Percentiles rank a stretch among this genome's conserved stretches.
These are phyloP conservation scores for Urocitellus parryii DNA, from an alignment of 2,113 vertebrate species.

Conservation along the genomic window DNA sequence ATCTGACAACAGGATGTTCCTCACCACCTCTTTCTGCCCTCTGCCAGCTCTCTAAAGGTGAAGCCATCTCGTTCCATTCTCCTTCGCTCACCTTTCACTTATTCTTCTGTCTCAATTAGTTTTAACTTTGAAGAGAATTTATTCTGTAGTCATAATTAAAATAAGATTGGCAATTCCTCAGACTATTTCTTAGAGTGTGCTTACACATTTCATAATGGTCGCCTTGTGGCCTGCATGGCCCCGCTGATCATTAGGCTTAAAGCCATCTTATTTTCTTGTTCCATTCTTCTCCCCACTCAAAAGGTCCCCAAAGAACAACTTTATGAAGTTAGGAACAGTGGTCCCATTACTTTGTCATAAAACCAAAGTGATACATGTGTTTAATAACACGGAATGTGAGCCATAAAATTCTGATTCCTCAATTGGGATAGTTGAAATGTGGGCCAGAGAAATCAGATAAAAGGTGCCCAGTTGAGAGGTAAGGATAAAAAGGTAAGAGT, in stretches of 20 bases:
- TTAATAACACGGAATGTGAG: constrained; percentile 76
- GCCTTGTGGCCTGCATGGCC: not conserved
- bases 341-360: constrained; percentile 67
- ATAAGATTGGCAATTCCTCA: not conserved
- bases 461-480: constrained; percentile 36
- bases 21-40: not conserved
- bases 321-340: constrained; percentile 56
- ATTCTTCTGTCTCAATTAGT: not conserved
- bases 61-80: not conserved
- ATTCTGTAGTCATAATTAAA: constrained; percentile 51
- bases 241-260: constrained; percentile 59
- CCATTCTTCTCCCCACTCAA: constrained; percentile 45
- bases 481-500: not conserved
- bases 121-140: constrained; percentile 48
- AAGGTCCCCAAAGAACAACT: constrained; percentile 59
- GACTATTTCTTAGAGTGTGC: not conserved
- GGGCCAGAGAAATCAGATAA: constrained; percentile 34
- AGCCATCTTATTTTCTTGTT: constrained; percentile 35
- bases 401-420: constrained; percentile 31
- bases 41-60: not conserved
- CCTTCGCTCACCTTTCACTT: not conserved
- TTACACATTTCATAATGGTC: constrained; percentile 9
- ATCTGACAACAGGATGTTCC: not conserved
- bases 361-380: constrained; percentile 54
- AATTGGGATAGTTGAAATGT: constrained; percentile 50